Evolutionary conservation across 37 sponge, comb jelly and placozoan species (phyloP).

Genomic region (Axinella damicornis): DNA sequence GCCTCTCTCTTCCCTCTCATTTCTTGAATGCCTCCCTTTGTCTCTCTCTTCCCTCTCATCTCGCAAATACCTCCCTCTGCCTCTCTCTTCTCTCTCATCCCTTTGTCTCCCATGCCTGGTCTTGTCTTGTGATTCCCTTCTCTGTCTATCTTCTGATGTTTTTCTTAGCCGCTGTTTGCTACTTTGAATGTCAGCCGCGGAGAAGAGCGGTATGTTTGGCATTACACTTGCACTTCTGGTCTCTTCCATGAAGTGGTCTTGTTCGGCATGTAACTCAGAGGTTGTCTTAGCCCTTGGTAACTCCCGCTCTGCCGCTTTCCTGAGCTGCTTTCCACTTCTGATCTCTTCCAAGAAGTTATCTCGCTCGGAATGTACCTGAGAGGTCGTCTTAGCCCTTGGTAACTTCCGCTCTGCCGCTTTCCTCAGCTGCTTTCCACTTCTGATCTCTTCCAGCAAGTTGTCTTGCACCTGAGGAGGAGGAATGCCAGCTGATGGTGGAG

Average conservation of each 20-base stretch:
- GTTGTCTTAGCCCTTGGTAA: no score
- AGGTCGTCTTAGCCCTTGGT: not conserved
- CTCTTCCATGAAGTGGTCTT: no score
- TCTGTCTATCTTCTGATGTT: not conserved
- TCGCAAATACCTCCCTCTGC: not conserved
- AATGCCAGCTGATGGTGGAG: constrained; percentile 32
- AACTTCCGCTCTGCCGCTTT: not conserved
- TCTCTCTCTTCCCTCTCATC: not conserved
- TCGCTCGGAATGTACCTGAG: not conserved
- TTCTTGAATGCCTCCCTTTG: not conserved
- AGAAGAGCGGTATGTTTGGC: no score
- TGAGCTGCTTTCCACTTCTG: constrained; percentile 21
- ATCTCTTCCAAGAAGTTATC: constrained; percentile 42
- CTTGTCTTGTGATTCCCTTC: not conserved
- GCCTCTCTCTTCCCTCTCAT: not conserved
- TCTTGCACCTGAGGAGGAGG: constrained; percentile 37
- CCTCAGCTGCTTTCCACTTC: constrained; percentile 36
- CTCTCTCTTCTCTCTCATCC: not conserved
- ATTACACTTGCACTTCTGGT: no score
- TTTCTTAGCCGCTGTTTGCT: no score
- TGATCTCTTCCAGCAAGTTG: constrained; percentile 62
- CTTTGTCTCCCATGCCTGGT: not conserved
- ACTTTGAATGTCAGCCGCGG: no score
- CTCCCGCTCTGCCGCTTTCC: constrained; percentile 21
- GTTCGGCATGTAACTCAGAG: no score